Percentiles rank a stretch among this genome's conserved stretches.
Conservation (phyloP, 2,888 invertebrate species). For the Uloborus plumipes region DNA sequence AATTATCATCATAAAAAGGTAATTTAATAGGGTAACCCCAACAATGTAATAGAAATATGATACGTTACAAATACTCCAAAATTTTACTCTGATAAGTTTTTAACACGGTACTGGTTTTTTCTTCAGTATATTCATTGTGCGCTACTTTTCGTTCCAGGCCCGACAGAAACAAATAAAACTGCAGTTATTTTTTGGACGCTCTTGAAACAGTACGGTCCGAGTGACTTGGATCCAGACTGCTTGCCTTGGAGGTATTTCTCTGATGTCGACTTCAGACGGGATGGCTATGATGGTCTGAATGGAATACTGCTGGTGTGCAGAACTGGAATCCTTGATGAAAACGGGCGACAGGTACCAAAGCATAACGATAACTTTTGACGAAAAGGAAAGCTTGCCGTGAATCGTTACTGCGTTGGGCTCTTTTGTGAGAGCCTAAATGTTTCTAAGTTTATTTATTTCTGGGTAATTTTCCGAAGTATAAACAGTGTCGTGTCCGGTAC, state of each 20-base stretch:
- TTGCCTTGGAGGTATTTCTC: slow-evolving; percentile 66
- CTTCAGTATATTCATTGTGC: no score
- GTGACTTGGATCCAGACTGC: slow-evolving; percentile 63
- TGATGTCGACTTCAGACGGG: slow-evolving; percentile 49
- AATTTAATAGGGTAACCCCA: no score
- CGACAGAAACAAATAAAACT: slow-evolving; percentile 38
- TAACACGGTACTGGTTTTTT: no score
- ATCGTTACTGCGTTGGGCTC: background rate
- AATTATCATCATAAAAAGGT: no score
- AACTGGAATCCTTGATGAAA: slow-evolving; percentile 50
- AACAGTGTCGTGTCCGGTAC: no score
- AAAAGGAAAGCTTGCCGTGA: background rate
- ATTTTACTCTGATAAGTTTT: no score
- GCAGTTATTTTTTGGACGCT: slow-evolving; percentile 50
- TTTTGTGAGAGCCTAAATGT: background rate
- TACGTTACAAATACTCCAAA: background rate
- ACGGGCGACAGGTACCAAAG: slow-evolving; percentile 49
- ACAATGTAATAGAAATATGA: background rate
- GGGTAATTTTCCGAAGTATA: no score
- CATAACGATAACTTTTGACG: background rate
- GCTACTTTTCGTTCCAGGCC: background rate
- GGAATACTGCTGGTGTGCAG: slow-evolving; percentile 64
- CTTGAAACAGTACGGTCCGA: slow-evolving; percentile 60
- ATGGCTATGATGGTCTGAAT: slow-evolving; percentile 63
- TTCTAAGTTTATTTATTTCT: background rate